Conservation (phyloP, 2,888 invertebrate genomes). For the Lasioglossum morio region DNA sequence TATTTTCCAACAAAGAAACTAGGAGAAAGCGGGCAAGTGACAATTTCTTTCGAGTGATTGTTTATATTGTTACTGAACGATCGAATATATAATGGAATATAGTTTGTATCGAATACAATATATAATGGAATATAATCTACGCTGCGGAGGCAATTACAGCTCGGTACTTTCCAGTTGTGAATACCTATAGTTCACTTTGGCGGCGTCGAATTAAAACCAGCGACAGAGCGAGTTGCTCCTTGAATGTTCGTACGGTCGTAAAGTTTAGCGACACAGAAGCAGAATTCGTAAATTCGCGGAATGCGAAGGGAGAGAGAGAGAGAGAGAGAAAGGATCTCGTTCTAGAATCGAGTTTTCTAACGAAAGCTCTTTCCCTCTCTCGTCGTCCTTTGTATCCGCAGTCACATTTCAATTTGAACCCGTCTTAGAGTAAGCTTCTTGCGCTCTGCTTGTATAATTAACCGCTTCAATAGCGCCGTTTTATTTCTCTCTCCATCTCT, state of each 20-base stretch:
- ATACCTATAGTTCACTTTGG: neutral
- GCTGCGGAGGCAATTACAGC: neutral
- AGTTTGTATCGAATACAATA: neutral
- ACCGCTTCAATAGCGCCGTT: slow-evolving; percentile 39
- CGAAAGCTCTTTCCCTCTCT: neutral
- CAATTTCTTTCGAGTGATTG: too few species aligned
- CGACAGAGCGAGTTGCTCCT: slow-evolving; percentile 5
- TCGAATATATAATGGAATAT: neutral
- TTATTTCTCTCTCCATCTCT: slow-evolving; percentile 39
- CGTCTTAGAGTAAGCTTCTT: neutral
- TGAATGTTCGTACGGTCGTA: slow-evolving; percentile 38
- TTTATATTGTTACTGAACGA: too few species aligned
- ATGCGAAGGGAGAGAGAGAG: too few species aligned
- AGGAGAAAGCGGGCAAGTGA: too few species aligned
- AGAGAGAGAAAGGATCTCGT: neutral
- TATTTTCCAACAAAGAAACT: too few species aligned
- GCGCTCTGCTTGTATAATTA: slow-evolving; percentile 42
- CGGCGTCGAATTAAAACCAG: slow-evolving; percentile 1
- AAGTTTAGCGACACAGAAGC: slow-evolving; percentile 46
- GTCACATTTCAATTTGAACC: slow-evolving; percentile 42
- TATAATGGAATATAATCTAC: neutral
- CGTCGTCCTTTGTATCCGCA: slow-evolving; percentile 32
- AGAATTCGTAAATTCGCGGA: slow-evolving; percentile 43
- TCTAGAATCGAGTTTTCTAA: slow-evolving; percentile 48
- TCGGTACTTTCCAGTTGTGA: neutral